Evolutionary conservation across 2,797 vertebrate species (phyloP).

Genomic region (Melanotaenia nigrans): DNA sequence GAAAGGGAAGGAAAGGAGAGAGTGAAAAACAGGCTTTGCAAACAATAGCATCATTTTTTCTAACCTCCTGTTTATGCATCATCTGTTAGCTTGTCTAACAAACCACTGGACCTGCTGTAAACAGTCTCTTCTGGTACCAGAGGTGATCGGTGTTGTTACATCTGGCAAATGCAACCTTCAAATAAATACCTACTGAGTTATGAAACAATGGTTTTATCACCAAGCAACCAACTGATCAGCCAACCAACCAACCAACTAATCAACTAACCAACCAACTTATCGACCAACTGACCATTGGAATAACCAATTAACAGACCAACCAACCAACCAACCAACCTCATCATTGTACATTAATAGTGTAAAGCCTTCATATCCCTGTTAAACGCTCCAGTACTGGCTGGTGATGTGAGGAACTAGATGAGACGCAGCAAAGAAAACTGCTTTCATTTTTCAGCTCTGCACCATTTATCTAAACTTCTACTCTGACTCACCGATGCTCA

Average conservation of each 20-base stretch:
- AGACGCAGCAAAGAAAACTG: no score
- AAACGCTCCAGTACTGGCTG: no score
- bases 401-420: no score
- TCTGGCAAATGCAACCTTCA: background rate
- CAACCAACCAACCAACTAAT: background rate
- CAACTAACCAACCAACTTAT: no score
- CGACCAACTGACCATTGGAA: no score
- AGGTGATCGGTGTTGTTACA: background rate
- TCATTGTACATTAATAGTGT: no score
- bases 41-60: slow-evolving; percentile 40
- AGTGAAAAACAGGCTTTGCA: slow-evolving; percentile 20
- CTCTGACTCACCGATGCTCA: no score
- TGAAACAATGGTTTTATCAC: background rate
- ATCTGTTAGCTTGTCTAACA: background rate
- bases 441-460: no score
- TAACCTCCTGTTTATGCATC: slow-evolving; percentile 42
- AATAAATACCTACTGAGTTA: background rate
- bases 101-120: background rate
- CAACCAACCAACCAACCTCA: no score
- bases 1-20: slow-evolving; percentile 7
- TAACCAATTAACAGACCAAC: no score
- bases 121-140: background rate
- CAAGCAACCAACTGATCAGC: background rate
- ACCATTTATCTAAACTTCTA: no score
- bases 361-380: background rate